phyloP scores from a whole-genome alignment of 2,888 invertebrate species.

The Pseudococcus jackbeardsleyi region DNA sequence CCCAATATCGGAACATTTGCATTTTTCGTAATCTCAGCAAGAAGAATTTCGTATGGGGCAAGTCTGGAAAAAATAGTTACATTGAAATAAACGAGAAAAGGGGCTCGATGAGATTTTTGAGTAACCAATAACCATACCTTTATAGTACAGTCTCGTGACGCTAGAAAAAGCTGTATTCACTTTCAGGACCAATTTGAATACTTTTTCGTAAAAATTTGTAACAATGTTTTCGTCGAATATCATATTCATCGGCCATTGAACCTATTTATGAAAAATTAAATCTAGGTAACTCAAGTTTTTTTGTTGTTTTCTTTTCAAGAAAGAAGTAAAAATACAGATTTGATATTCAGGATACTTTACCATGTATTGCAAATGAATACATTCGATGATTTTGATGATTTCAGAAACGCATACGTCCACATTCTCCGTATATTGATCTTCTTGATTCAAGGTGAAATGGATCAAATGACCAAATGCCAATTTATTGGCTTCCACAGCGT shows the following conservation, averaged over 20 bases:
- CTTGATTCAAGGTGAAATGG: conserved; percentile 9
- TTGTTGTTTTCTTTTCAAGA: no score
- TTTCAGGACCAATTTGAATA: conserved; percentile 54
- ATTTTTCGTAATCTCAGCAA: conserved; percentile 15
- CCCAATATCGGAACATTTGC: conserved; percentile 45
- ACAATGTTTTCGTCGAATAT: conserved; percentile 52
- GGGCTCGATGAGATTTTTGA: no score
- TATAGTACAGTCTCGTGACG: conserved; percentile 31
- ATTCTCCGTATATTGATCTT: neutral
- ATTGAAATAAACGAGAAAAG: no score
- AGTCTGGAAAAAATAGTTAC: conserved; percentile 7
- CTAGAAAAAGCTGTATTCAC: conserved; percentile 26
- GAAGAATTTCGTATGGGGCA: conserved; percentile 19
- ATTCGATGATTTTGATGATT: conserved; percentile 45
- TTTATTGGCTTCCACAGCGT: conserved; percentile 37
- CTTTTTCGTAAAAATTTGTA: conserved; percentile 24
- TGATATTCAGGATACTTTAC: neutral
- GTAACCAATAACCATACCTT: no score
- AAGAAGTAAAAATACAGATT: neutral
- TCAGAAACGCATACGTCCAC: conserved; percentile 29
- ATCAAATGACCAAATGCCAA: conserved; percentile 39
- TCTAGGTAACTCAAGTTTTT: no score
- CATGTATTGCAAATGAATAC: conserved; percentile 41
- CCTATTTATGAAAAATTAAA: neutral
- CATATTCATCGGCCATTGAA: conserved; percentile 59